Conservation (phyloP, 2,797 vertebrate genomes). For the Toxotes lorentzi region DNA sequence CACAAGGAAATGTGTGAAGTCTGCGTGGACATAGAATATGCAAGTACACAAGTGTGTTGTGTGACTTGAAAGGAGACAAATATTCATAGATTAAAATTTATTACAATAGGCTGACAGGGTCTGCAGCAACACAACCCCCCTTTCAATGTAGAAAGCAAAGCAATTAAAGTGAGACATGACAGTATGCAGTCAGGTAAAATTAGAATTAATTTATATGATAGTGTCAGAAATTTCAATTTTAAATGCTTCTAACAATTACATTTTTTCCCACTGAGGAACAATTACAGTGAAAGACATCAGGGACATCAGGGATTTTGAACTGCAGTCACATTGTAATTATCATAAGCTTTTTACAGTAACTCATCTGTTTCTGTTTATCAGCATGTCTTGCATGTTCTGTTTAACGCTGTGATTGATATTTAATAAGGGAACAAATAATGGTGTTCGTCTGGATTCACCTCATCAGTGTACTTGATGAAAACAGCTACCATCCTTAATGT, state of each 20-base stretch:
- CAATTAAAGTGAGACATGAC: slow-evolving; percentile 24
- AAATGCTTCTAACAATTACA: slow-evolving; percentile 26
- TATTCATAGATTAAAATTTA: slow-evolving; percentile 39
- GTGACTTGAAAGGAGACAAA: slow-evolving; percentile 38
- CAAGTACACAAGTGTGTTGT: slow-evolving; percentile 46
- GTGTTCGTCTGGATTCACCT: slow-evolving; percentile 44
- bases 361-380: slow-evolving; percentile 40
- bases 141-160: slow-evolving; percentile 26
- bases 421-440: slow-evolving; percentile 39
- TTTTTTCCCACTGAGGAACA: not conserved
- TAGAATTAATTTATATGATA: slow-evolving; percentile 17
- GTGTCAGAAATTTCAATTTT: slow-evolving; percentile 31
- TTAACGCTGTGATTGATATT: slow-evolving; percentile 51
- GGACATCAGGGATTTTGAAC: slow-evolving; percentile 31
- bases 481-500: slow-evolving; percentile 23
- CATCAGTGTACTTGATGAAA: slow-evolving; percentile 50
- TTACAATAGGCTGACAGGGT: slow-evolving; percentile 23
- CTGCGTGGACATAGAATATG: slow-evolving; percentile 25
- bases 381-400: slow-evolving; percentile 34
- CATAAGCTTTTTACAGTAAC: not conserved
- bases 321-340: slow-evolving; percentile 35
- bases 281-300: slow-evolving; percentile 5
- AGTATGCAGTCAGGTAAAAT: slow-evolving; percentile 26
- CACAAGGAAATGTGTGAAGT: slow-evolving; percentile 19
- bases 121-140: not conserved